A percentile compares a stretch with the other conserved stretches of the same genome.
Evolutionary conservation across 2,113 vertebrate genomes (phyloP).

Genomic region (Balaeniceps rex): DNA sequence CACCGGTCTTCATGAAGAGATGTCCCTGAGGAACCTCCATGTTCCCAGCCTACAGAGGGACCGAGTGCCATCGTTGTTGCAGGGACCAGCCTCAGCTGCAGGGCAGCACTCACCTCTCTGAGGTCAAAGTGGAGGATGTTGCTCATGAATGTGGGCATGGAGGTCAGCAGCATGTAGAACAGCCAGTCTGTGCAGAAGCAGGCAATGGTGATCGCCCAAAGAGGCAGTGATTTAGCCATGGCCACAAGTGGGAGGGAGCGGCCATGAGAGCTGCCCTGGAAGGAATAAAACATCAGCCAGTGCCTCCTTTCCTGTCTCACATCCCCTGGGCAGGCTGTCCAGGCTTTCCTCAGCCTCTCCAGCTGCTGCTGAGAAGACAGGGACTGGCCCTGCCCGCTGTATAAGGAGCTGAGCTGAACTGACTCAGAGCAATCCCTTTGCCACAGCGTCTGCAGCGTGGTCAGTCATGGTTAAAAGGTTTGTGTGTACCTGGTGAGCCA

Average conservation of each 20-base stretch:
- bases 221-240: slow-evolving; percentile 73
- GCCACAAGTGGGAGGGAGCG: slow-evolving; percentile 70
- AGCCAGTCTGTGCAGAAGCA: slow-evolving; percentile 79
- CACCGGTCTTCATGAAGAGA: neutral
- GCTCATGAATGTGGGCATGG: slow-evolving; percentile 81
- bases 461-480: neutral
- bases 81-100: neutral
- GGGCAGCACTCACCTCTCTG: slow-evolving; percentile 58
- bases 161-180: slow-evolving; percentile 72
- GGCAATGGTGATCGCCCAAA: slow-evolving; percentile 78
- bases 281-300: neutral
- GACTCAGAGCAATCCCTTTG: neutral
- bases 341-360: neutral
- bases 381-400: neutral
- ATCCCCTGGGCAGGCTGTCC: too few relatives aligned
- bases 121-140: slow-evolving; percentile 76
- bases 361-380: neutral
- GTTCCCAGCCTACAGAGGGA: neutral
- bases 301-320: neutral
- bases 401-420: neutral
- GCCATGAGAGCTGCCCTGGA: slow-evolving; percentile 71
- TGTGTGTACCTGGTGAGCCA: slow-evolving; percentile 70
- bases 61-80: neutral
- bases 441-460: neutral
- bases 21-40: neutral